These are phyloP conservation scores for Prunella fulvescens DNA, from an alignment of 2,113 vertebrate genomes.

Conservation along the genomic window DNA sequence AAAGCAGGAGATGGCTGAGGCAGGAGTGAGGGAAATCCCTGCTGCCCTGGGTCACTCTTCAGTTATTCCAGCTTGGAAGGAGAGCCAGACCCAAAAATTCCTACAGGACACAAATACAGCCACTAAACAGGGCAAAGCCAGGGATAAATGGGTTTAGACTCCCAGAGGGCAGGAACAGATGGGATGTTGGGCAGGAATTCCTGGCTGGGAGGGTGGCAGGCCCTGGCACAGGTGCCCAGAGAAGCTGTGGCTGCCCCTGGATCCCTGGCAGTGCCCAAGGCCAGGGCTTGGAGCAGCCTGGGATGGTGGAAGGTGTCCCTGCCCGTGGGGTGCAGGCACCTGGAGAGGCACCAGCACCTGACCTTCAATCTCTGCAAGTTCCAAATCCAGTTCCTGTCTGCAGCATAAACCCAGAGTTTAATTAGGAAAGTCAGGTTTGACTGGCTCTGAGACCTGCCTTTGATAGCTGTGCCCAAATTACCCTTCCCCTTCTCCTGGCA, in stretches of 20 bases:
- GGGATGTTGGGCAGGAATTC: neutral
- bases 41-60: neutral
- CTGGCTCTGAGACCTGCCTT: neutral
- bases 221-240: neutral
- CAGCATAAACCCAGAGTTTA: neutral
- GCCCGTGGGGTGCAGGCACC: neutral
- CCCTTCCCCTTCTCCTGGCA: neutral
- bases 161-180: neutral
- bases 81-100: neutral
- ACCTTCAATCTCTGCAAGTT: neutral
- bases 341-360: neutral
- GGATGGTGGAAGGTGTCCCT: fast-evolving
- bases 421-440: conserved; percentile 9
- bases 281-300: neutral
- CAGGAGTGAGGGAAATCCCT: neutral
- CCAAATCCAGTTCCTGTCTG: neutral
- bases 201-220: neutral
- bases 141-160: neutral
- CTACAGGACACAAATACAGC: neutral
- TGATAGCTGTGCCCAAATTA: neutral
- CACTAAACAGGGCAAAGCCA: neutral
- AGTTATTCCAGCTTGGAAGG: neutral
- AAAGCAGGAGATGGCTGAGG: neutral
- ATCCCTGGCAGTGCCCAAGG: neutral
- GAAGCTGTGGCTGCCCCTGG: neutral